Evolutionary conservation across 1,140 invertebrate genomes (phyloP).

Genomic region (Gryllus bimaculatus): DNA sequence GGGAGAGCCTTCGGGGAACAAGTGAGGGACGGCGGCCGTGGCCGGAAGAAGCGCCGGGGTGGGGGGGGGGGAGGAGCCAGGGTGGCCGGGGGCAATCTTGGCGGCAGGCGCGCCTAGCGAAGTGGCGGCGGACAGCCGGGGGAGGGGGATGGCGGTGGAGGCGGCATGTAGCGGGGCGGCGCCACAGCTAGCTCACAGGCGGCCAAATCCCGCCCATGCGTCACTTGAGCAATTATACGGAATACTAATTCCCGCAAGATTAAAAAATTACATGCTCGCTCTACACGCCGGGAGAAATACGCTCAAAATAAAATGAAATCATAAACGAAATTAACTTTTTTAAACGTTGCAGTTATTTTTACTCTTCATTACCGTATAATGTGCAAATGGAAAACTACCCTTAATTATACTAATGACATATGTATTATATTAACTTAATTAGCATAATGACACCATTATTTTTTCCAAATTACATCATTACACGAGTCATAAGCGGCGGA

Average conservation of each 20-base stretch:
- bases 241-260: not conserved
- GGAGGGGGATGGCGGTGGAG: too few species aligned
- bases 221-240: constrained; percentile 4
- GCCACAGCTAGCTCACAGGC: too few species aligned
- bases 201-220: not conserved
- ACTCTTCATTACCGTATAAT: constrained; percentile 5
- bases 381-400: constrained; percentile 3
- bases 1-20: not conserved
- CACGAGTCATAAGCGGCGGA: not conserved
- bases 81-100: too few species aligned
- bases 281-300: constrained; percentile 2
- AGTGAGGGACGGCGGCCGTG: too few species aligned
- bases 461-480: constrained; percentile 2
- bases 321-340: constrained; percentile 6
- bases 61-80: too few species aligned
- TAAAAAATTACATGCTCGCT: constrained; percentile 1
- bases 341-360: constrained; percentile 5
- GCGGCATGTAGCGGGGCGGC: too few species aligned
- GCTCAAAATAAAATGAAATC: constrained; percentile 2
- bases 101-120: too few species aligned
- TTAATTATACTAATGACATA: constrained; percentile 1
- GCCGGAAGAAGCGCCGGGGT: too few species aligned
- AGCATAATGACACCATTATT: constrained; percentile 5
- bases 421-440: constrained; percentile 1
- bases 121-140: too few species aligned